Conservation (phyloP, 2,797 vertebrate species). For the Ciconia nigra region DNA sequence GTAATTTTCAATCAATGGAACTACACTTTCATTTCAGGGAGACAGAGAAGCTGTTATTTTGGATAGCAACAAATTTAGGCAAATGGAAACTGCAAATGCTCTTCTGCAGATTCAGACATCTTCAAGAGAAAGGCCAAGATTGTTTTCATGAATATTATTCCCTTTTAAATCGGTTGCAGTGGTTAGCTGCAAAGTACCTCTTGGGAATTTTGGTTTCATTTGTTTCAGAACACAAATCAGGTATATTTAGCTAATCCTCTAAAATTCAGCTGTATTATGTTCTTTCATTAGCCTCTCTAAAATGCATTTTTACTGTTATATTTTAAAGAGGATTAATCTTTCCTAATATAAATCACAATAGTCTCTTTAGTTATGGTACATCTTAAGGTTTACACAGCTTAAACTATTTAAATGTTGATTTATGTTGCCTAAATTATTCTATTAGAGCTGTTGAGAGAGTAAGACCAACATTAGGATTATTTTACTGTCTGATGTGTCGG, state of each 20-base stretch:
- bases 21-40: background rate
- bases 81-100: conserved; percentile 1
- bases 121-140: background rate
- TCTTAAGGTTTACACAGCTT: background rate
- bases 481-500: background rate
- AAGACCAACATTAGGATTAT: background rate
- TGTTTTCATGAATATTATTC: background rate
- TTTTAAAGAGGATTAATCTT: conserved; percentile 32
- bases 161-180: background rate
- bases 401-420: conserved; percentile 14
- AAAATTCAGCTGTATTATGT: conserved; percentile 28
- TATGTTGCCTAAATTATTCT: background rate
- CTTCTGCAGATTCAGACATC: background rate
- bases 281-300: conserved; percentile 21
- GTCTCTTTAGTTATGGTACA: conserved; percentile 15
- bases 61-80: background rate
- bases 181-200: conserved; percentile 7
- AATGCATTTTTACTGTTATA: conserved; percentile 2
- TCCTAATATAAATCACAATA: conserved; percentile 3
- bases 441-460: background rate
- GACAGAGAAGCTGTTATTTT: background rate
- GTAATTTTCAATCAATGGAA: background rate
- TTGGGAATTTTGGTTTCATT: conserved; percentile 22
- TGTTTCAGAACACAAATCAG: conserved; percentile 45
- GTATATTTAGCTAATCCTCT: conserved; percentile 29